Evolutionary conservation across 2,113 vertebrate species (phyloP).

Genomic region (Panurus biarmicus): DNA sequence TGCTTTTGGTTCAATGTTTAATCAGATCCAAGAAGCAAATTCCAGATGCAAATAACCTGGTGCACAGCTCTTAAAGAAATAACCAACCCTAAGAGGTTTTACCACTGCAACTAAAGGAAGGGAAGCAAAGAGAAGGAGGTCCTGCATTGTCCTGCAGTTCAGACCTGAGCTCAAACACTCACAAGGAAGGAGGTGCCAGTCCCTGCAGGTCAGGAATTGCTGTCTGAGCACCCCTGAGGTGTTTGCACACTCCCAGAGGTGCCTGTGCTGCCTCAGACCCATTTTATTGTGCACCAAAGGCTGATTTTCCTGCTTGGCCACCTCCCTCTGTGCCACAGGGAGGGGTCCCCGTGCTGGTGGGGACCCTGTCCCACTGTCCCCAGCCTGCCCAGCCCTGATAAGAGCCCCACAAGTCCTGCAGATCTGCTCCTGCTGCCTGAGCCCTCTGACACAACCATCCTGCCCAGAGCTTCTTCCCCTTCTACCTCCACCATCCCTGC

Average conservation of each 20-base stretch:
- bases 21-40: background rate
- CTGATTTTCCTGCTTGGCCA: background rate
- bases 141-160: background rate
- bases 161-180: rapidly evolving
- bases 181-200: background rate
- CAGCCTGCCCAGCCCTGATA: background rate
- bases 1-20: conserved; percentile 30
- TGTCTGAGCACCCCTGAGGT: background rate
- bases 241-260: background rate
- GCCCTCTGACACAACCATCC: background rate
- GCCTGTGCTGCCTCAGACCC: background rate
- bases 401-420: background rate
- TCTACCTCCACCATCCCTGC: background rate
- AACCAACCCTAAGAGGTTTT: background rate
- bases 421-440: background rate
- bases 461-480: background rate
- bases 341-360: background rate
- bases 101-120: background rate
- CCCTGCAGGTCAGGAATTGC: background rate
- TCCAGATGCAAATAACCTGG: background rate
- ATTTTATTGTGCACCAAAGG: background rate
- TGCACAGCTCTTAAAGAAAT: background rate
- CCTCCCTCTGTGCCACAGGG: background rate
- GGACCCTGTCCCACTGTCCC: background rate
- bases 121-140: background rate